A percentile compares a stretch with the other conserved stretches of the same genome.
Conservation (phyloP, 2,888 invertebrate genomes). For the Trichogramma dendrolimi region DNA sequence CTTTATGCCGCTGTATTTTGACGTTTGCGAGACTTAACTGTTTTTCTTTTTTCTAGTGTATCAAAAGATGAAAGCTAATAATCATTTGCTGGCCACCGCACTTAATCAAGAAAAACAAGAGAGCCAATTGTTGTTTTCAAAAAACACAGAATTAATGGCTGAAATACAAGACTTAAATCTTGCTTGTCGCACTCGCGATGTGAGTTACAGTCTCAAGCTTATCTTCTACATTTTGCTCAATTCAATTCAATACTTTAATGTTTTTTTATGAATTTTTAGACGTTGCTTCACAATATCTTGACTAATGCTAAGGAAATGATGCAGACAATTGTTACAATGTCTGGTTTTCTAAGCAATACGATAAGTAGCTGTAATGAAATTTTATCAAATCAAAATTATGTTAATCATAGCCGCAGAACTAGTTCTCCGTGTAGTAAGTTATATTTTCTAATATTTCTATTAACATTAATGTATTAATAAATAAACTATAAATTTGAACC, state of each 20-base stretch:
- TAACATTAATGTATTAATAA: conserved; percentile 4
- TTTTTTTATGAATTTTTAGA: neutral
- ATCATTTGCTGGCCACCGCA: conserved; percentile 42
- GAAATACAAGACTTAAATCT: conserved; percentile 39
- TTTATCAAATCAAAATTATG: conserved; percentile 21
- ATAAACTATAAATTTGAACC: neutral
- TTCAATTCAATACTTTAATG: neutral
- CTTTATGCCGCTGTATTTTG: conserved; percentile 3
- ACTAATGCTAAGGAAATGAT: conserved; percentile 42
- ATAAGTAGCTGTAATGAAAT: conserved; percentile 42
- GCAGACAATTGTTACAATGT: conserved; percentile 38
- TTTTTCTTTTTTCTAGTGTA: conserved; percentile 35
- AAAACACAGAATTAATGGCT: conserved; percentile 38
- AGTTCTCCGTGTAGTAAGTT: conserved; percentile 19
- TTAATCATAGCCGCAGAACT: conserved; percentile 19
- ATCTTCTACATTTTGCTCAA: neutral
- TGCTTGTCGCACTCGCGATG: conserved; percentile 40
- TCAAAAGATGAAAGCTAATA: conserved; percentile 42
- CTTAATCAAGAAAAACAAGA: conserved; percentile 43
- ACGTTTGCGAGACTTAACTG: neutral
- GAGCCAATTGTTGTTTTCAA: conserved; percentile 37
- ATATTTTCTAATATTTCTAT: neutral
- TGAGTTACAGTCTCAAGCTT: conserved; percentile 28
- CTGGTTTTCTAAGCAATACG: conserved; percentile 38
- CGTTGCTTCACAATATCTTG: conserved; percentile 22